A percentile compares a stretch with the other conserved stretches of the same genome.
Evolutionary conservation across 2,888 invertebrate species (phyloP).

Genomic region (Gymnocheta viridis): DNA sequence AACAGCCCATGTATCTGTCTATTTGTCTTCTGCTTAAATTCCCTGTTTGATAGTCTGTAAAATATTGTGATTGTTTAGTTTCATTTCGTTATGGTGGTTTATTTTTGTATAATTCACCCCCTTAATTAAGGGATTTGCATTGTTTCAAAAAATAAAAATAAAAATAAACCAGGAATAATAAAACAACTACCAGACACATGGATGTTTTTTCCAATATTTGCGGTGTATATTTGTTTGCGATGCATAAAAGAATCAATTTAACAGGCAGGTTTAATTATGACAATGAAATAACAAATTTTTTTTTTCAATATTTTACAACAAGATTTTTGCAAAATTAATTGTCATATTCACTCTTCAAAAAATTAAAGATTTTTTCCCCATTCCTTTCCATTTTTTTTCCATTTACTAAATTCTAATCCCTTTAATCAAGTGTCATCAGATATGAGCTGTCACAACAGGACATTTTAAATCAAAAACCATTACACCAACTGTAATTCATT

Average conservation of each 20-base stretch:
- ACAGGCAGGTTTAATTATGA: slow-evolving; percentile 44
- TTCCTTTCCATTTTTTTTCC: background rate
- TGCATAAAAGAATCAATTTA: background rate
- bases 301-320: too few species aligned
- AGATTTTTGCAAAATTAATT: slow-evolving; percentile 4
- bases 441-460: slow-evolving; percentile 67
- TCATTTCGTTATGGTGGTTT: slow-evolving; percentile 67
- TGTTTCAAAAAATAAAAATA: slow-evolving; percentile 54
- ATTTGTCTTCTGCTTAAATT: slow-evolving; percentile 1
- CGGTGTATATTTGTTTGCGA: background rate
- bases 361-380: background rate
- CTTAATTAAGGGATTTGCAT: slow-evolving; percentile 70
- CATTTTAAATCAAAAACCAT: slow-evolving; percentile 61
- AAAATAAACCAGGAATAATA: slow-evolving; percentile 35
- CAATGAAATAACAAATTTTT: background rate
- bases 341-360: background rate
- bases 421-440: slow-evolving; percentile 64
- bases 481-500: slow-evolving; percentile 53
- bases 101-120: slow-evolving; percentile 65
- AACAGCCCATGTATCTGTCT: background rate
- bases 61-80: slow-evolving; percentile 65
- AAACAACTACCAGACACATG: slow-evolving; percentile 32
- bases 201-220: slow-evolving; percentile 31
- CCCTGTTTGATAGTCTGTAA: slow-evolving; percentile 51
- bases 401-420: slow-evolving; percentile 21